Conservation (phyloP, 2,888 invertebrate species). For the Molorchus minor region DNA sequence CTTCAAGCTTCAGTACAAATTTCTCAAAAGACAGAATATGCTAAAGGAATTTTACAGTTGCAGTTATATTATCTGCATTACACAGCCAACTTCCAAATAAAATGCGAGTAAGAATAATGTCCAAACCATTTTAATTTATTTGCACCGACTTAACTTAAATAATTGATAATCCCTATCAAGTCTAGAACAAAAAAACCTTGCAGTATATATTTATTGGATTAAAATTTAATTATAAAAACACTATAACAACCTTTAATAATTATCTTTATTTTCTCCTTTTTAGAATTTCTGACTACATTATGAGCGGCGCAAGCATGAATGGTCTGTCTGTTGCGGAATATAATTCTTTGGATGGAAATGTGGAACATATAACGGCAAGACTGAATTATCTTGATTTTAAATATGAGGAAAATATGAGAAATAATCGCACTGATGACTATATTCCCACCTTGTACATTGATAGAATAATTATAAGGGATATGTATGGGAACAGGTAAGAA, state of each 20-base stretch:
- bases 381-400: constrained; percentile 54
- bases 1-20: constrained; percentile 63
- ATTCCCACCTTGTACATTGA: constrained; percentile 51
- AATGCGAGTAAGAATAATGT: constrained; percentile 66
- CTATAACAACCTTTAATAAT: too few species aligned
- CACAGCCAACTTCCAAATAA: constrained; percentile 61
- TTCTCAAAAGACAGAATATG: constrained; percentile 61
- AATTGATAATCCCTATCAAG: too few species aligned
- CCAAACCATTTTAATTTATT: too few species aligned
- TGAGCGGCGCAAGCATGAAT: constrained; percentile 54
- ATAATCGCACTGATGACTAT: constrained; percentile 43
- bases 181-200: too few species aligned
- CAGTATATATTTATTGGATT: too few species aligned
- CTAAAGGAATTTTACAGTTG: constrained; percentile 63
- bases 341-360: constrained; percentile 50
- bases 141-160: too few species aligned
- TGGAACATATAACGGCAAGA: constrained; percentile 52
- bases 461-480: constrained; percentile 56
- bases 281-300: constrained; percentile 54
- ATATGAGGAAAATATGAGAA: constrained; percentile 47
- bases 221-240: too few species aligned
- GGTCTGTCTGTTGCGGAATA: constrained; percentile 59
- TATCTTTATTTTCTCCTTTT: constrained; percentile 33
- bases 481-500: constrained; percentile 60
- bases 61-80: constrained; percentile 59